Evolutionary conservation across 2,797 vertebrate genomes (phyloP), one percentile per base, ranked within the genome.

Genomic region (Cossypha caffra): DNA sequence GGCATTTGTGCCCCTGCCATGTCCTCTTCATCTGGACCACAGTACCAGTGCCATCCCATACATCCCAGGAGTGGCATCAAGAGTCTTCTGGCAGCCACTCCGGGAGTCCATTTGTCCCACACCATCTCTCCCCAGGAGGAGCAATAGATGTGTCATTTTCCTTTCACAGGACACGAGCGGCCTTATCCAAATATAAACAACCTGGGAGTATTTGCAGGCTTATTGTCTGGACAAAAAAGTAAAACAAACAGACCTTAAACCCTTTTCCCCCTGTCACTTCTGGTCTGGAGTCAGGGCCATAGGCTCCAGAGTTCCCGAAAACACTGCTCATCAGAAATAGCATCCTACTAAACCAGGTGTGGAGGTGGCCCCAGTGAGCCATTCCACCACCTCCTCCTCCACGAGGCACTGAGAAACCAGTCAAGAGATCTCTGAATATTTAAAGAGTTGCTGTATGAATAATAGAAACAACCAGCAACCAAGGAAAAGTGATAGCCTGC

Each of bases 141-240:
- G 71, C 8, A 75, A 71, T 14, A 91, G 76, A 94, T 96, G 96
- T 96, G 95, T 97, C 96, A 94, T 95, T 97, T 97, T 97, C 94
- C 96, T 96, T 96, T 95, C 89, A 95, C 96, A 96, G 96, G 96
- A 97, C 82, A 4, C 14, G 17, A 91, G 38, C 48, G 3, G 91
- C 51, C 94, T 95, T 95, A 93, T 94, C 93, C 93, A 95, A 96
- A 96, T 69, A 96, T 95, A 97, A 97, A 96, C 95, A 91, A 45
- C 62, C 92, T 94, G 89, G 54, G 75, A 94, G 67, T 91, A 96
- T 86, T 83, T 88, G 82, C 86, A 23, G 63, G 17, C 85, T 96
- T 93, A 97, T 96, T 97, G 96, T 97, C 89, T 94, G 72, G 24
- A 83, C 42, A 33, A 82, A 91, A 86, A 88, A 63, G 83, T 83